Conservation (phyloP, 2,888 invertebrate species). For the Perizoma affinitatum region DNA sequence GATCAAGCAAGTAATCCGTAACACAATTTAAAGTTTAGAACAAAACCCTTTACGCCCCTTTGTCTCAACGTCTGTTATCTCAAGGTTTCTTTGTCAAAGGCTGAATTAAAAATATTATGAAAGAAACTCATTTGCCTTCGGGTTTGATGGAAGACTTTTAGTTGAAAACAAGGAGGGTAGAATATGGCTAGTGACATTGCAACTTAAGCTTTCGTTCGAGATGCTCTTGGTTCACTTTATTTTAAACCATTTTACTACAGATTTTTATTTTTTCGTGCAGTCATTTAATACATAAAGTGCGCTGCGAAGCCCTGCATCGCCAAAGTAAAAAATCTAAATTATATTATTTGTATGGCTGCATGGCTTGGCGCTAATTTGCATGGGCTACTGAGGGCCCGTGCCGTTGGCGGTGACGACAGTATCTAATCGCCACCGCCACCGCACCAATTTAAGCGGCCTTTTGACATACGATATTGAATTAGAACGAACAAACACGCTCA, state of each 20-base stretch:
- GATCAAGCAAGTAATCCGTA: slow-evolving; percentile 18
- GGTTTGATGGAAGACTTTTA: slow-evolving; percentile 24
- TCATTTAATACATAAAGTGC: too few relatives aligned
- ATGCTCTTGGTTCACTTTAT: not conserved
- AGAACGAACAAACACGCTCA: too few relatives aligned
- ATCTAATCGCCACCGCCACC: too few relatives aligned
- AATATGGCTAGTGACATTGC: not conserved
- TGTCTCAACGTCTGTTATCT: slow-evolving; percentile 35
- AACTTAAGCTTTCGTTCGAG: not conserved
- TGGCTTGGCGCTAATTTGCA: too few relatives aligned
- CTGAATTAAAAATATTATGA: slow-evolving; percentile 32
- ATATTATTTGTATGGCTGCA: too few relatives aligned
- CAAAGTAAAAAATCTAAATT: too few relatives aligned
- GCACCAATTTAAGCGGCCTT: too few relatives aligned
- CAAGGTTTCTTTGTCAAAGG: slow-evolving; percentile 31
- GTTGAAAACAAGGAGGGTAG: slow-evolving; percentile 14
- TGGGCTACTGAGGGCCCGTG: too few relatives aligned
- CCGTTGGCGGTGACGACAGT: too few relatives aligned
- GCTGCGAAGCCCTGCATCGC: too few relatives aligned
- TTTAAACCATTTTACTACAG: not conserved
- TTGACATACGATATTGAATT: too few relatives aligned
- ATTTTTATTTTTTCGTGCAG: not conserved
- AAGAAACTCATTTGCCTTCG: slow-evolving; percentile 27
- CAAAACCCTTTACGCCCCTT: slow-evolving; percentile 35
- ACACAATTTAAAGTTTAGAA: slow-evolving; percentile 39